These are phyloP conservation scores for Cantharis nigra DNA, from an alignment of 2,888 invertebrate species.

Conservation along the genomic window DNA sequence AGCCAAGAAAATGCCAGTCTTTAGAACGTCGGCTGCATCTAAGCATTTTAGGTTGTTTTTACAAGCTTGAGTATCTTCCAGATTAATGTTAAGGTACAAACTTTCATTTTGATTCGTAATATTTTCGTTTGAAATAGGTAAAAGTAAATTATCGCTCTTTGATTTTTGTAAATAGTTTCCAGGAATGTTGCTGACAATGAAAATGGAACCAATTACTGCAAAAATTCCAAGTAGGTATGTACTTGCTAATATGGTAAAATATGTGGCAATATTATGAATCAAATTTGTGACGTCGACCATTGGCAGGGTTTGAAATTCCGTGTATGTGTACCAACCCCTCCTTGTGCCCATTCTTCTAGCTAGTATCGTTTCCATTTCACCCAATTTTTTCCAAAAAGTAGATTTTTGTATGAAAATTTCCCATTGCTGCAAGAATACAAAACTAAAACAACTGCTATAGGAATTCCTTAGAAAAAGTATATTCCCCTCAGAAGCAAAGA, in stretches of 20 bases:
- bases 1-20: conserved; percentile 51
- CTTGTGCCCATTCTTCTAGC: conserved; percentile 73
- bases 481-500: neutral
- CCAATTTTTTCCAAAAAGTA: conserved; percentile 74
- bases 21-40: conserved; percentile 48
- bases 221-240: conserved; percentile 66
- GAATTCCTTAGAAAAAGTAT: neutral
- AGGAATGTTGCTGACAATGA: conserved; percentile 59
- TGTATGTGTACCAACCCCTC: conserved; percentile 83
- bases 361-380: conserved; percentile 70
- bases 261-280: conserved; percentile 58
- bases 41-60: conserved; percentile 30
- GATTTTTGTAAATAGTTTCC: conserved; percentile 52
- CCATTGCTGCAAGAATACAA: conserved; percentile 77
- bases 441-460: neutral
- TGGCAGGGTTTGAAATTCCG: conserved; percentile 69
- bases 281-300: conserved; percentile 57
- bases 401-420: conserved; percentile 77
- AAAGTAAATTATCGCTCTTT: neutral
- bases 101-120: neutral
- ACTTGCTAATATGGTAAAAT: conserved; percentile 63
- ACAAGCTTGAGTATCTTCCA: neutral
- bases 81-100: neutral
- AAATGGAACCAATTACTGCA: conserved; percentile 65
- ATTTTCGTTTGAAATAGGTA: neutral